phyloP scores from a whole-genome alignment of 2,888 invertebrate genomes.

The Metacarcinus magister region DNA sequence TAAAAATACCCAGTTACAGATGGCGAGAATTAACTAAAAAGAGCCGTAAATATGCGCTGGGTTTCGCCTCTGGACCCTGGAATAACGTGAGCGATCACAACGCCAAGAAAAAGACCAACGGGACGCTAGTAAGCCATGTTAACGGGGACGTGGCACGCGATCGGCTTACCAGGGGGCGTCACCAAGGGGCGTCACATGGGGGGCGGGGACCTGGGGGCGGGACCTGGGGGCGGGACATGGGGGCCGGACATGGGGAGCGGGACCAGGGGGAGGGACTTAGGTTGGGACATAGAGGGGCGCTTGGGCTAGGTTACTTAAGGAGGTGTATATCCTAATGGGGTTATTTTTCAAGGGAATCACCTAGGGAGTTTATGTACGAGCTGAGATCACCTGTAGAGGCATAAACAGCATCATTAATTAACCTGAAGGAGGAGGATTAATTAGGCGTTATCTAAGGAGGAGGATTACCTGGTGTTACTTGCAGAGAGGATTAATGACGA shows the following conservation, averaged over 20 bases:
- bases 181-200: no score
- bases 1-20: not conserved
- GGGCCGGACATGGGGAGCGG: no score
- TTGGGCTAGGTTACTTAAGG: no score
- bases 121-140: constrained; percentile 11
- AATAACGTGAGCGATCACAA: constrained; percentile 1
- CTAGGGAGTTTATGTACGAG: not conserved
- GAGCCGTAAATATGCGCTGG: not conserved
- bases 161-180: not conserved
- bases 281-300: not conserved
- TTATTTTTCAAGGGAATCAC: not conserved
- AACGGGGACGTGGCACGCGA: not conserved
- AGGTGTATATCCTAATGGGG: no score
- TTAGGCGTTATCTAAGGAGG: not conserved
- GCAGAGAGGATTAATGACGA: not conserved
- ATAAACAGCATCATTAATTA: no score
- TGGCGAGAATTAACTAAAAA: not conserved
- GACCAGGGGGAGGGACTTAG: not conserved
- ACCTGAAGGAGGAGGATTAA: not conserved
- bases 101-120: constrained; percentile 4
- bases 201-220: no score
- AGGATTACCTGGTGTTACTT: constrained; percentile 11
- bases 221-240: no score
- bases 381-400: not conserved
- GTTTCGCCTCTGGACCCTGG: not conserved